A percentile compares a stretch with the other conserved stretches of the same genome.
Evolutionary conservation across 2,888 invertebrate genomes (phyloP).

Genomic region (Nipponacmea schrenckii): DNA sequence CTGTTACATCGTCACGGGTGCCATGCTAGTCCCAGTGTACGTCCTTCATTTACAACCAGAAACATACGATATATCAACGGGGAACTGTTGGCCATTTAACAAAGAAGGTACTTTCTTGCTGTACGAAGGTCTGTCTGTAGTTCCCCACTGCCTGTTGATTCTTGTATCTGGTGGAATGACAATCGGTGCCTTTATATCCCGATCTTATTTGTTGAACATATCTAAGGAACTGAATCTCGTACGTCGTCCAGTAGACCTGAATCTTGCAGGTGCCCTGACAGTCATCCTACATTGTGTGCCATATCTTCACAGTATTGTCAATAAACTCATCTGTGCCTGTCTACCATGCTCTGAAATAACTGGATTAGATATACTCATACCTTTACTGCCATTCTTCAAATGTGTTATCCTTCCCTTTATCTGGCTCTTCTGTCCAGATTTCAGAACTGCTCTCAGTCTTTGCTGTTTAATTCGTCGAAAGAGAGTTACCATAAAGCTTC

Average conservation of each 20-base stretch:
- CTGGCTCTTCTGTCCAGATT: not conserved
- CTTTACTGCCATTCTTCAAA: not conserved
- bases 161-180: conserved; percentile 1
- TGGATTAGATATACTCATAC: not conserved
- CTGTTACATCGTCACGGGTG: not conserved
- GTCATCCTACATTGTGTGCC: not conserved
- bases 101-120: not conserved
- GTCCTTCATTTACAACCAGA: not conserved
- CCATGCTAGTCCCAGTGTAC: not conserved
- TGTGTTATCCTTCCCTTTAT: not conserved
- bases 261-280: not conserved
- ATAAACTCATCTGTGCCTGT: not conserved
- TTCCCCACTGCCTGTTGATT: not conserved
- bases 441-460: not conserved
- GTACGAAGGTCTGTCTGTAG: not conserved
- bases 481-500: no score
- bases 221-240: not conserved
- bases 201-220: not conserved
- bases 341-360: not conserved
- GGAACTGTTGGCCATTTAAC: not conserved
- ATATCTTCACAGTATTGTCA: not conserved
- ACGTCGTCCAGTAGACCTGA: not conserved
- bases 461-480: no score
- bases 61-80: not conserved
- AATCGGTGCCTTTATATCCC: not conserved